A percentile compares a stretch with the other conserved stretches of the same genome.
These are phyloP conservation scores for Dicerorhinus sumatrensis DNA, from an alignment of 2,113 vertebrate genomes.

Conservation along the genomic window DNA sequence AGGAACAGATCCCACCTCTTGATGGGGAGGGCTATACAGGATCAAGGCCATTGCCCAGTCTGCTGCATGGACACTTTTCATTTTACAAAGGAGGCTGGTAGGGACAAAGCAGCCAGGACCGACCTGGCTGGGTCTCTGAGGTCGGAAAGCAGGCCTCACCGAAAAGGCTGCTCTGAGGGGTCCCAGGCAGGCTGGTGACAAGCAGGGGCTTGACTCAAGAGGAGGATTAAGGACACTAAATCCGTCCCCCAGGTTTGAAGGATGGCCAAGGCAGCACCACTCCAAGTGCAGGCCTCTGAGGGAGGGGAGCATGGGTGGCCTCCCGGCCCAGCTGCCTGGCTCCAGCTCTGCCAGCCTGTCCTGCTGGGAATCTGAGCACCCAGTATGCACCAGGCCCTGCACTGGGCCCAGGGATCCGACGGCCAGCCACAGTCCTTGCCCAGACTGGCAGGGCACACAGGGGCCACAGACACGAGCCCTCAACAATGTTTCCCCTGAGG, in stretches of 20 bases:
- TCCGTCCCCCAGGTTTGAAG: slow-evolving; percentile 2
- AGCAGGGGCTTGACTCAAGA: slow-evolving; percentile 54
- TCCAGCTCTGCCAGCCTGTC: not conserved
- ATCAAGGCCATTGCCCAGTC: not conserved
- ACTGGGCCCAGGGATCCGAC: not conserved
- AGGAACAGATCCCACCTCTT: not conserved
- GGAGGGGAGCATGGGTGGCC: rapidly evolving
- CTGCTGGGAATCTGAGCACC: not conserved
- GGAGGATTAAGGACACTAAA: slow-evolving; percentile 49
- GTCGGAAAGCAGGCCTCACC: not conserved
- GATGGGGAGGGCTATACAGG: not conserved
- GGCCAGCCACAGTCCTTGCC: not conserved
- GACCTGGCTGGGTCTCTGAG: not conserved
- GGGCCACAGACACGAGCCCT: too few species aligned
- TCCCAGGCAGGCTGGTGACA: not conserved
- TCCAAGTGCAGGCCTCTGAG: not conserved
- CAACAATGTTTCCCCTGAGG: not conserved
- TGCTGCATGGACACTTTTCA: not conserved
- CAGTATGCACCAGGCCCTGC: not conserved
- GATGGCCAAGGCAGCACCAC: not conserved
- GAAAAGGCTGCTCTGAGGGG: not conserved
- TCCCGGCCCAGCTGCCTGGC: not conserved
- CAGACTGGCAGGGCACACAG: not conserved
- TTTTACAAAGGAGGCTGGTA: not conserved
- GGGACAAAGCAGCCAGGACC: not conserved